Percentiles rank a stretch among this genome's conserved stretches.
These are phyloP conservation scores for Pseudonaja textilis DNA, from an alignment of 2,113 vertebrate genomes.

Conservation along the genomic window DNA sequence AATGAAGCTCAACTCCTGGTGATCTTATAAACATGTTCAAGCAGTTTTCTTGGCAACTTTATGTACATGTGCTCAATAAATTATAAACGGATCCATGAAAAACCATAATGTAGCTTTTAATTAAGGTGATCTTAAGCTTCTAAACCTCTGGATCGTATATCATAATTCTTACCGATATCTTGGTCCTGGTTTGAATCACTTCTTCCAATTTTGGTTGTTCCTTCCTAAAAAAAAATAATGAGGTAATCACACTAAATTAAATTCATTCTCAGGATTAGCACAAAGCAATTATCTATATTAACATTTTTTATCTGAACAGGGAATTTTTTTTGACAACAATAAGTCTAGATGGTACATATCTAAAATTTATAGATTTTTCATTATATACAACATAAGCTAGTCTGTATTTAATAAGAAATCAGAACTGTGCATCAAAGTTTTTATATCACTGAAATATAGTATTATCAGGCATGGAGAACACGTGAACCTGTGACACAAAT, in stretches of 20 bases:
- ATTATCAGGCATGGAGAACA: not conserved
- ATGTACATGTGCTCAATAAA: not conserved
- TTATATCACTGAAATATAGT: not conserved
- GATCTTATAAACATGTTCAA: not conserved
- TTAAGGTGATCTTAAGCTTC: not conserved
- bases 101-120: not conserved
- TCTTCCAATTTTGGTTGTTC: constrained; percentile 89
- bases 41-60: not conserved
- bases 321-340: not conserved
- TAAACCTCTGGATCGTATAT: not conserved
- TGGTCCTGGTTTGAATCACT: constrained; percentile 80
- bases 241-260: constrained; percentile 15
- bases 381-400: not conserved
- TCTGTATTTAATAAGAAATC: not conserved
- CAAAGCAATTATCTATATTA: not conserved
- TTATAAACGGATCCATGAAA: not conserved
- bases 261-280: not conserved
- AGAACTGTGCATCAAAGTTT: not conserved
- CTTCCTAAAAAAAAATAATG: constrained; percentile 77
- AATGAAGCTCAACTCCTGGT: not conserved
- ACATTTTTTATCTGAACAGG: not conserved
- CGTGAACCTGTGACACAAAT: not conserved
- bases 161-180: constrained; percentile 84
- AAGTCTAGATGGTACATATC: not conserved
- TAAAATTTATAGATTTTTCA: not conserved